Evolutionary conservation across 2,888 invertebrate genomes (phyloP), one percentile per base, ranked within the genome.

Genomic region (Clivina fossor): DNA sequence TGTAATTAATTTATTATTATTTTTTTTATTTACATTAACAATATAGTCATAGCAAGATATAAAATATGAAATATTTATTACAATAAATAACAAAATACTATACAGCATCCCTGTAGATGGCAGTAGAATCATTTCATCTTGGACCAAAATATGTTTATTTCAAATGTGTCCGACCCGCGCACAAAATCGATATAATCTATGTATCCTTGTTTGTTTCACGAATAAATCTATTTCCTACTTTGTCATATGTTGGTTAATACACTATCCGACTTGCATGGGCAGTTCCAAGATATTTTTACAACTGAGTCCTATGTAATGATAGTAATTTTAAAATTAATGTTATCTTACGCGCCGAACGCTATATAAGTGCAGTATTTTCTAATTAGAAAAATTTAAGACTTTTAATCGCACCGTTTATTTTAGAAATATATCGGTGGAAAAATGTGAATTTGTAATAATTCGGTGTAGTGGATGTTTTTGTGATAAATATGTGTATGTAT

Each of bases 261-360:
- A 65, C 68, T 64, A 62, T 64, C 64, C 64, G 65, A 66, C 65
- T 60, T 64, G 67, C 64, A 68, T 68, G 69, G 71, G 69, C 66
- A 68, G 71, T 69, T 66, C 69, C 70, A 65, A 66, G 68, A 70
- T 71, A 73, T 72, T 71, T 73, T 70, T 72, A 71, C 69, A 65
- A 66, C 62, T 56, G 56, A 35, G 64, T 63, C 59, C 47, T n/a
- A n/a, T 55, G 47, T 64, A 65, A 61, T 66, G 65, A 66, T 65
- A 61, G 70, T 64, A 68, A 71, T 70, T 70, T 70, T 68, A 67
- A 69, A 69, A 70, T 70, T 68, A 67, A 66, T 66, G 64, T 58
- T 47, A 55, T 47, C 20, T 16, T 38, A 38, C 55, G 38, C 47
- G 40, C 63, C 61, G 54, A 57, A 56, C 58, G 58, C 50, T 60